phyloP scores from a whole-genome alignment of 1,140 invertebrate genomes.

The Alviniconcha marisindica region DNA sequence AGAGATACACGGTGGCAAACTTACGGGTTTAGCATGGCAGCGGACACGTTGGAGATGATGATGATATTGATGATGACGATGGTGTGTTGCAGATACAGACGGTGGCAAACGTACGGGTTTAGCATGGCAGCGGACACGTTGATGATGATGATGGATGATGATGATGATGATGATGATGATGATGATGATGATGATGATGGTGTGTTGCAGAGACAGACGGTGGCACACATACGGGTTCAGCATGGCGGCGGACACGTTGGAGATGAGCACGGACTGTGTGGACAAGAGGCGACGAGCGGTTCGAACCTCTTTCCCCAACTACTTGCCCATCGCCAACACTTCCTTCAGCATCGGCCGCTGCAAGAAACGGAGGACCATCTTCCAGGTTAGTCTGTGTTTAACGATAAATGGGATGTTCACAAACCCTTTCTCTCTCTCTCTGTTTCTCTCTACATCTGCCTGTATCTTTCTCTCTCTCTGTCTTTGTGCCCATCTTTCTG shows the following conservation, averaged over 20 bases:
- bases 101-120: slow-evolving; percentile 70
- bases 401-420: too few species aligned
- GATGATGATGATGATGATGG: too few species aligned
- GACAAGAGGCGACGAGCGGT: slow-evolving; percentile 49
- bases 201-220: slow-evolving; percentile 47
- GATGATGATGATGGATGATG: slow-evolving; percentile 65
- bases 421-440: too few species aligned
- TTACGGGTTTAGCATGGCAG: slow-evolving; percentile 63
- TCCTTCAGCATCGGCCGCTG: slow-evolving; percentile 64
- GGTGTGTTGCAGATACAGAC: slow-evolving; percentile 54
- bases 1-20: slow-evolving; percentile 66
- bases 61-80: too few species aligned
- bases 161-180: too few species aligned
- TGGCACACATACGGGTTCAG: slow-evolving; percentile 72
- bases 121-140: slow-evolving; percentile 61
- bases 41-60: slow-evolving; percentile 52
- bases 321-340: slow-evolving; percentile 56
- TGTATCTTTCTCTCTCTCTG: too few species aligned
- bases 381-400: slow-evolving; percentile 63
- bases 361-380: slow-evolving; percentile 44
- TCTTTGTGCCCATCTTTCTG: too few species aligned
- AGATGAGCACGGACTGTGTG: slow-evolving; percentile 66
- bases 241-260: slow-evolving; percentile 57
- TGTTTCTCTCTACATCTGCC: too few species aligned
- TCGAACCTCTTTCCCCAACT: slow-evolving; percentile 60